A percentile compares a stretch with the other conserved stretches of the same genome.
These are phyloP conservation scores for Canis aureus DNA, from an alignment of 2,113 vertebrate genomes.

Conservation along the genomic window DNA sequence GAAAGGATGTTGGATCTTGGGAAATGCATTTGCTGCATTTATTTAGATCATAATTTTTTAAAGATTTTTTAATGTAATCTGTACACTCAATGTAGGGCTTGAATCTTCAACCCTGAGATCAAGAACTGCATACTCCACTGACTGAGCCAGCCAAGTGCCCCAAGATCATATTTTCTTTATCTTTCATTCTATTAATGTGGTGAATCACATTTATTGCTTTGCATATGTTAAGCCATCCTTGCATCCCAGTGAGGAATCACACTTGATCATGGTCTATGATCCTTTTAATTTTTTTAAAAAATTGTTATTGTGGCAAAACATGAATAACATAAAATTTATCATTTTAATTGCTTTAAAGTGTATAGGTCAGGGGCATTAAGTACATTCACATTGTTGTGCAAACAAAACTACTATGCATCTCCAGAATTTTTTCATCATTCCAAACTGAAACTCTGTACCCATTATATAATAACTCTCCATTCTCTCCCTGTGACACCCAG, in stretches of 20 bases:
- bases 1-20: background rate
- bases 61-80: background rate
- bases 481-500: background rate
- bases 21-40: background rate
- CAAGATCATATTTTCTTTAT: background rate
- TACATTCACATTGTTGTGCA: background rate
- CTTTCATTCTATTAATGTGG: background rate
- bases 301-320: constrained; percentile 22
- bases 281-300: background rate
- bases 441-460: background rate
- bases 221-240: background rate
- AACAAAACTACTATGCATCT: background rate
- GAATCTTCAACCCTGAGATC: background rate
- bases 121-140: background rate
- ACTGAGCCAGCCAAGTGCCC: background rate
- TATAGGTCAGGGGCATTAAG: background rate
- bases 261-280: background rate
- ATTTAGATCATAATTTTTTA: background rate
- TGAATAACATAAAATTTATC: constrained; percentile 27
- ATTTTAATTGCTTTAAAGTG: background rate
- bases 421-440: background rate
- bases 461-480: background rate
- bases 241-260: background rate
- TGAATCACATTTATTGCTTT: background rate
- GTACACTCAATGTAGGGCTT: background rate